Conservation (phyloP, 2,888 invertebrate genomes). For the Clunio marinus region DNA sequence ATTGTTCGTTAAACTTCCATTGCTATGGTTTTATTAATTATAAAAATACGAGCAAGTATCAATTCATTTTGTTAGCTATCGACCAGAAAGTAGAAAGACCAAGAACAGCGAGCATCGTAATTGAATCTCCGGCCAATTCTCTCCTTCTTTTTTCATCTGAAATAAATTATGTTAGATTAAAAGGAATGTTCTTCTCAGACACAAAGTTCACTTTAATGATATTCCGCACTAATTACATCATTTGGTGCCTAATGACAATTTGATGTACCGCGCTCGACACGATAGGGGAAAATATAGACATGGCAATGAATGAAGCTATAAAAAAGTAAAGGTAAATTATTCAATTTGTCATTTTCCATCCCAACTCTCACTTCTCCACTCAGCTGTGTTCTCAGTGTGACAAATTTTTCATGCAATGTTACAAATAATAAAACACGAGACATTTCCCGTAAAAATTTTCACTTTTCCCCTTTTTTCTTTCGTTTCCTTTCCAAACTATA, state of each 20-base stretch:
- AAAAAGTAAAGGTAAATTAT: constrained; percentile 29
- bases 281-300: neutral
- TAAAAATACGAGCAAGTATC: constrained; percentile 14
- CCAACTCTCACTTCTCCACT: too few relatives aligned
- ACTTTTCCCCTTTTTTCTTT: neutral
- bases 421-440: constrained; percentile 12
- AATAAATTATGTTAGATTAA: constrained; percentile 1
- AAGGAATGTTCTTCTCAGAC: neutral
- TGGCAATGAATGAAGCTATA: constrained; percentile 14
- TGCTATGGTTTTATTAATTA: constrained; percentile 36
- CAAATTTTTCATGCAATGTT: neutral
- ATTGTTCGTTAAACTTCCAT: constrained; percentile 2
- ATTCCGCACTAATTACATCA: constrained; percentile 27
- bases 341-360: constrained; percentile 33
- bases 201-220: constrained; percentile 4
- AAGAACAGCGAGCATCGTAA: constrained; percentile 4
- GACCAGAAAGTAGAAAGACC: neutral
- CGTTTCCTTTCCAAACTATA: too few relatives aligned
- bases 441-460: too few relatives aligned
- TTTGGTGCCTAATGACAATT: constrained; percentile 32
- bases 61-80: constrained; percentile 27
- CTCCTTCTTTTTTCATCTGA: neutral
- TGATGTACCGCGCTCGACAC: constrained; percentile 8
- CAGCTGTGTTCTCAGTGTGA: neutral
- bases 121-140: constrained; percentile 24